Percentiles rank a stretch among this genome's conserved stretches.
Evolutionary conservation across 2,888 invertebrate genomes (phyloP).

Genomic region (Philhelius pedissequus): DNA sequence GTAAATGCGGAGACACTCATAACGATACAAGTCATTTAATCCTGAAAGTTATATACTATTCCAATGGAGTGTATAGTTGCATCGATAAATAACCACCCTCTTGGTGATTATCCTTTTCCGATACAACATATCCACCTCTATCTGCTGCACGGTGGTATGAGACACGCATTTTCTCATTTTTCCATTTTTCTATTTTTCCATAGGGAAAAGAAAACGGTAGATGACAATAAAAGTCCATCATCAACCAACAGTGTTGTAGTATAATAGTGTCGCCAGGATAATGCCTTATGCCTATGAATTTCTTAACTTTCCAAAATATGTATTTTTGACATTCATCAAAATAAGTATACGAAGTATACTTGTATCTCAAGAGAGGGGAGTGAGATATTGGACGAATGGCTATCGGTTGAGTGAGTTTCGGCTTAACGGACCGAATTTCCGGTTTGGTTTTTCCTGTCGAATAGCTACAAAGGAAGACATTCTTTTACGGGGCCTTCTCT

Average conservation of each 20-base stretch:
- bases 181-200: no score
- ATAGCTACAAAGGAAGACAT: slow-evolving; percentile 78
- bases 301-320: slow-evolving; percentile 54
- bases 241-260: slow-evolving; percentile 34
- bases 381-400: slow-evolving; percentile 16
- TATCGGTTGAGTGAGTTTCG: slow-evolving; percentile 54
- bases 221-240: slow-evolving; percentile 66
- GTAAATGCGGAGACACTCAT: slow-evolving; percentile 44
- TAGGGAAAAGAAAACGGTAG: slow-evolving; percentile 20
- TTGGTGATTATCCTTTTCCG: slow-evolving; percentile 63
- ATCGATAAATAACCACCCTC: slow-evolving; percentile 61
- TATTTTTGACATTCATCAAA: slow-evolving; percentile 63
- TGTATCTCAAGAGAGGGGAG: background rate
- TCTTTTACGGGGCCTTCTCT: background rate
- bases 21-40: slow-evolving; percentile 66
- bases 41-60: slow-evolving; percentile 59
- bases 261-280: slow-evolving; percentile 33
- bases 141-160: background rate
- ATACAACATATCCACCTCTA: slow-evolving; percentile 48
- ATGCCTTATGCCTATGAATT: slow-evolving; percentile 57
- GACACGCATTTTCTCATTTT: slow-evolving; percentile 16
- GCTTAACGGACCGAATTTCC: slow-evolving; percentile 78
- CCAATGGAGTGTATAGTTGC: slow-evolving; percentile 31
- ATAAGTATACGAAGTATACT: background rate
- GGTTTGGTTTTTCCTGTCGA: slow-evolving; percentile 79